Base-by-base conservation (phyloP, 1,140 invertebrate genomes). In the Pteromalus puparum region DNA sequence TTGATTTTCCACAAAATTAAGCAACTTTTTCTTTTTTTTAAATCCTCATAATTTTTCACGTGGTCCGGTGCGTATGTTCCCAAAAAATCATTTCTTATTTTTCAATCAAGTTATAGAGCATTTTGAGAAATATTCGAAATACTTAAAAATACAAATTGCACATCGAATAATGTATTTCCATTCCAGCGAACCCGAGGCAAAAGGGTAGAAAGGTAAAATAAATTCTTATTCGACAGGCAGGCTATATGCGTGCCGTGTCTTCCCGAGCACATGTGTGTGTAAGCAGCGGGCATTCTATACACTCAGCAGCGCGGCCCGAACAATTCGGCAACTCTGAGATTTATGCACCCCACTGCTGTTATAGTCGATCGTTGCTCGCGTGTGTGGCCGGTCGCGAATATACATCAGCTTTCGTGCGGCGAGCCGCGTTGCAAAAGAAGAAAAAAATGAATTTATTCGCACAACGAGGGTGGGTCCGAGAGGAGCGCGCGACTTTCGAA, bases 241-340 rank as follows among this genome's bases (percentile, higher is more conserved):
- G 53, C 53, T n/a, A 48, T 46, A 13, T 48, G 46, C 15, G 46
- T n/a, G 53, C n/a, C 53, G 15, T 7, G 53, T 61, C 18, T 21
- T 61, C n/a, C 18, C 18, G 18, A 61, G 18, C 18, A 61, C 28
- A 61, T 24, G 12, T 53, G 53, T 61, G 53, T 61, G n/a, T 6
- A 61, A 61, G 21, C 15, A 21, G 18, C 15, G 18, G 18, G 21
- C 53, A 61, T 61, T 75, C 10, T 77, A 53, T n/a, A 53, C 42
- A 53, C 46, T n/a, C 13, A 70, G 28, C 4, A 30, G 30, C 28
- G 34, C 67, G 46, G 61, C 73, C 65, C 73, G 85, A 87, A 28
- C 24, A 81, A 87, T 89, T 89, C 75, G 88, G 85, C 86, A 88
- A 30, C 65, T 87, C 81, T 48, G 15, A 72, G 87, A 88, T 87